Base-by-base conservation (phyloP, 2,888 invertebrate genomes). In the Dryocosmus kuriphilus region DNA sequence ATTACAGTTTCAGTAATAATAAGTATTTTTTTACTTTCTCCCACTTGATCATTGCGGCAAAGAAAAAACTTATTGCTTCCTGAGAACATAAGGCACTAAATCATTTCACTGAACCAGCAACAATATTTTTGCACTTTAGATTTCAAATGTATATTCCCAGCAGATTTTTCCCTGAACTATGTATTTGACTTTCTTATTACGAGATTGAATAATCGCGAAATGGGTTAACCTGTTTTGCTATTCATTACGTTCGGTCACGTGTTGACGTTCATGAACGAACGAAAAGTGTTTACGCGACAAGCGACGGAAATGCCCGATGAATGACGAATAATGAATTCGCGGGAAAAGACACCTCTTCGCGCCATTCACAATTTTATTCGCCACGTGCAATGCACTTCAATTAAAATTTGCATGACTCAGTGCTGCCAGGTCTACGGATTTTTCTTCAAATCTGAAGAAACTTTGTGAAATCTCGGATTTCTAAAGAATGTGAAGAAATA, bases 291-390 rank as follows among this genome's bases (percentile, higher is more conserved):
- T 57, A 57, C 57, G 57, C 57, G 57, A 24, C 57, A 57, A 27
- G 57, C 22, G 57, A 24, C 57, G 57, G 57, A 57, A 57, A 24
- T 57, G 57, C 57, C 57, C 57, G 57, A 57, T 14, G 24, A 16
- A 22, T 57, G 57, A 57, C 57, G 57, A 57, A 24, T 57, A 22
- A 24, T 24, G 24, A 57, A 57, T 57, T 57, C 24, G 57, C 57
- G 57, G 57, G 57, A 57, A 57, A 27, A 24, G 14, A 41, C 14
- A 11, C 14, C 24, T 57, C 51, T 24, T 24, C 24, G 57, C 57
- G 57, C 57, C 24, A 57, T 57, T 57, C 57, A 22, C 24, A 57
- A 24, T 57, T 24, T 14, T 24, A 27, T 11, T 57, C 57, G 6
- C 14, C 24, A 57, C 24, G 51, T 57, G 57, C 5, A 24, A 11